Evolutionary conservation across 2,888 invertebrate species (phyloP), one percentile per base, ranked within the genome.

Genomic region (Petrolisthes cinctipes): DNA sequence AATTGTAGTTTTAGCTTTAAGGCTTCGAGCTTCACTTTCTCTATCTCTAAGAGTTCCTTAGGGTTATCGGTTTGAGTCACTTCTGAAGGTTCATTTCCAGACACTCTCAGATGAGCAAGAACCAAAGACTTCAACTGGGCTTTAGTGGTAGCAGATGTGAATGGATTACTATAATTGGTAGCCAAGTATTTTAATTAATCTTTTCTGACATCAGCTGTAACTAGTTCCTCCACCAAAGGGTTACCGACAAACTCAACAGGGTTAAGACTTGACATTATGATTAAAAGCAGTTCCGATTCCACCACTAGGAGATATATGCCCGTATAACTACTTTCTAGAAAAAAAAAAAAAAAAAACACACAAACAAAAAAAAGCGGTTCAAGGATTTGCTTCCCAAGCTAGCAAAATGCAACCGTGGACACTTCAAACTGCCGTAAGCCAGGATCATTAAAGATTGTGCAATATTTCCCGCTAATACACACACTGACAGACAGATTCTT

Each of bases 21-120:
- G 53, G 79, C 79, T 56, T 79, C n/a, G 51, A 54, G 20, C 61
- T 23, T 82, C 37, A 71, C 68, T 82, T 54, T 82, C 71, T 82
- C 82, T 20, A 53, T n/a, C 68, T 71, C 54, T 4, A 71, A 4
- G 9, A 54, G 71, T 14, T 53, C 20, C 20, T 9, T 5, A 4
- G 54, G 61, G 14, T 14, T 14, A 61, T n/a, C 2, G 61, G 51
- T 57, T 61, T 9, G 66, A 61, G 66, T 9, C 20, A 17, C 66
- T 82, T 6, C 51, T 5, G 37, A 37, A 66, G 66, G 4, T 17
- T 17, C 23, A 9, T 54, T 11, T 81, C 51, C 51, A 7, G 37
- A 81, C 23, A 11, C 23, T 5, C 23, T 14, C 2, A 66, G 66
- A 81, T 61, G 51, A 66, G 66, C 57, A 4, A 57, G 17, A 7